phyloP scores from a whole-genome alignment of 2,888 invertebrate genomes.

The Torymus texanus region DNA sequence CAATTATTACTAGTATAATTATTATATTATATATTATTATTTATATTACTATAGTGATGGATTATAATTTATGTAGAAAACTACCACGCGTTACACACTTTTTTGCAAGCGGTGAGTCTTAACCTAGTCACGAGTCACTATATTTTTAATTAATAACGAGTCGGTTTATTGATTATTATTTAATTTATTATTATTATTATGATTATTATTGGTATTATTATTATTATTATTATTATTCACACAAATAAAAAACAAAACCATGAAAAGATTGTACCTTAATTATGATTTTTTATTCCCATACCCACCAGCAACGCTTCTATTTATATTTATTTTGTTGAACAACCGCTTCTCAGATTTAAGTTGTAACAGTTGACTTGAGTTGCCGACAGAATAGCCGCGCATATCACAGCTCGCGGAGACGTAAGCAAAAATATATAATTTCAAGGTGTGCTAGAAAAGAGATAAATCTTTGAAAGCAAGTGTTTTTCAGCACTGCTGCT shows the following conservation, averaged over 20 bases:
- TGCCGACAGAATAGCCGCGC: conserved; percentile 24
- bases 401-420: conserved; percentile 30
- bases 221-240: conserved; percentile 61
- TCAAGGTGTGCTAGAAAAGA: neutral
- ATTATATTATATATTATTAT: conserved; percentile 60
- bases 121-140: conserved; percentile 76
- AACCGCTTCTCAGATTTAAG: conserved; percentile 34
- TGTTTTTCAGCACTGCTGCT: conserved; percentile 44
- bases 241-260: conserved; percentile 66
- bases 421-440: conserved; percentile 13
- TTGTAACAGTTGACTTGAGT: conserved; percentile 30
- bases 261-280: conserved; percentile 53
- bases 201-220: conserved; percentile 61
- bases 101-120: conserved; percentile 75
- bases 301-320: neutral
- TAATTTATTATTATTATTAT: conserved; percentile 68
- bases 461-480: too few species aligned
- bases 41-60: conserved; percentile 53
- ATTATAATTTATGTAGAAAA: conserved; percentile 52
- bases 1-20: conserved; percentile 61
- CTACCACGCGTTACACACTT: conserved; percentile 61
- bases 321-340: conserved; percentile 6
- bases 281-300: conserved; percentile 53
- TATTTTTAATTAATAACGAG: conserved; percentile 72
- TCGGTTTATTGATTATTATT: conserved; percentile 73